Evolutionary conservation across 2,888 invertebrate species (phyloP), one percentile per base, ranked within the genome.

Genomic region (Andrena minutula): DNA sequence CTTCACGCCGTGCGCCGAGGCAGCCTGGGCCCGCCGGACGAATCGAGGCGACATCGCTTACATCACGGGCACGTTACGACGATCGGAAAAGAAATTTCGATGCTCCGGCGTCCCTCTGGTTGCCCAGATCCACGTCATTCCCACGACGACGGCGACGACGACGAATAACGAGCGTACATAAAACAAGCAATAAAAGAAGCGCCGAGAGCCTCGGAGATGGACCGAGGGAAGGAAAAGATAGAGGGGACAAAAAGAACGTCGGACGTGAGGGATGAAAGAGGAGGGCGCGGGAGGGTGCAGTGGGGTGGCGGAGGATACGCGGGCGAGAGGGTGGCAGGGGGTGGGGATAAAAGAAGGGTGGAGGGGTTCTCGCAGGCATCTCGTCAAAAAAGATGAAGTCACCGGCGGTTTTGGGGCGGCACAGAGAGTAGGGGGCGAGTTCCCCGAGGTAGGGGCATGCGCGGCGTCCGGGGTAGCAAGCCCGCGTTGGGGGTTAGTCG

Each of bases 401-500:
- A 87, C 86, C 87, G 88, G 56, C 74, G 90, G 82, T 87, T 88
- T 83, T 75, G 86, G 85, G 85, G 81, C 72, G 88, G 88, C 86
- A 86, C 83, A 84, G 75, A 64, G 70, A 47, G 76, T 75, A 75
- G 77, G 71, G 75, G 85, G 71, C 63, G 81, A 76, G 83, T 83
- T 86, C 84, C 79, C 86, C 72, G 86, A 86, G 83, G 86, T 72
- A 89, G 86, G 88, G 90, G 93, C 92, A 92, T 92, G 92, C 93
- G 92, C 93, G 89, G 88, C 88, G 87, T 91, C 91, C 91, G 89
- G 91, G 91, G 92, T 90, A 90, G 90, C 89, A 90, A 90, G 88
- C 86, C 88, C 87, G 88, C 89, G 89, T 87, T 84, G 89, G 90
- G 90, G 90, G 91, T 93, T 92, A 93, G 93, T 93, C 91, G 91